A percentile compares a stretch with the other conserved stretches of the same genome.
Conservation (phyloP, 2,888 invertebrate species). For the Tupiocoris notatus region DNA sequence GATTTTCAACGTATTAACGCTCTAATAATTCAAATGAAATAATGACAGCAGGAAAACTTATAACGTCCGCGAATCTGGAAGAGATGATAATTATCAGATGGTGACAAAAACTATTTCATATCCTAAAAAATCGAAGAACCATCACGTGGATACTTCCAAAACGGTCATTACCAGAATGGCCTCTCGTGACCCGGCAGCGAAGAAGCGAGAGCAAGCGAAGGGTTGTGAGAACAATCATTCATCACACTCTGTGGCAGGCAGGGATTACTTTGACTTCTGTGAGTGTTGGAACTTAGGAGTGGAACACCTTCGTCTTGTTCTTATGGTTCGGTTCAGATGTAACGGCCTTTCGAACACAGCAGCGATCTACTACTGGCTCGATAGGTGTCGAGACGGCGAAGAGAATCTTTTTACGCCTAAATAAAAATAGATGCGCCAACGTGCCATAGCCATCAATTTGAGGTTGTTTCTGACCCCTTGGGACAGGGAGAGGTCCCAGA, state of each 20-base stretch:
- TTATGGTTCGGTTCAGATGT: no score
- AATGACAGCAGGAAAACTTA: no score
- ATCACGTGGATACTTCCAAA: no score
- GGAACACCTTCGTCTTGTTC: not conserved
- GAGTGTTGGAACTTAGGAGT: not conserved
- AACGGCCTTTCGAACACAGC: not conserved
- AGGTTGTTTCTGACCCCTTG: constrained; percentile 4
- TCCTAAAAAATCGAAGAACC: no score
- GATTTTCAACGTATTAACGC: no score
- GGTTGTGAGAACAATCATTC: constrained; percentile 9
- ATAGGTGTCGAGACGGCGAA: not conserved
- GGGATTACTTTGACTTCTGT: constrained; percentile 12
- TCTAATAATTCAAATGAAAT: no score
- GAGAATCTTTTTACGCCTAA: not conserved
- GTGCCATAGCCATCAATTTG: constrained; percentile 10
- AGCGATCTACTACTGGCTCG: not conserved
- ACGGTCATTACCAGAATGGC: no score
- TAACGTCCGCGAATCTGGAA: no score
- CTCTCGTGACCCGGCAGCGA: not conserved
- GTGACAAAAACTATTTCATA: no score
- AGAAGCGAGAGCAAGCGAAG: not conserved
- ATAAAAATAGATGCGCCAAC: constrained; percentile 28
- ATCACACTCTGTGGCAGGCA: constrained; percentile 4
- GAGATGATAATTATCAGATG: no score
- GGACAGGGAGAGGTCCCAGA: not conserved